phyloP scores from a whole-genome alignment of 2,113 vertebrate genomes.

The Corythornis madagascariensis region DNA sequence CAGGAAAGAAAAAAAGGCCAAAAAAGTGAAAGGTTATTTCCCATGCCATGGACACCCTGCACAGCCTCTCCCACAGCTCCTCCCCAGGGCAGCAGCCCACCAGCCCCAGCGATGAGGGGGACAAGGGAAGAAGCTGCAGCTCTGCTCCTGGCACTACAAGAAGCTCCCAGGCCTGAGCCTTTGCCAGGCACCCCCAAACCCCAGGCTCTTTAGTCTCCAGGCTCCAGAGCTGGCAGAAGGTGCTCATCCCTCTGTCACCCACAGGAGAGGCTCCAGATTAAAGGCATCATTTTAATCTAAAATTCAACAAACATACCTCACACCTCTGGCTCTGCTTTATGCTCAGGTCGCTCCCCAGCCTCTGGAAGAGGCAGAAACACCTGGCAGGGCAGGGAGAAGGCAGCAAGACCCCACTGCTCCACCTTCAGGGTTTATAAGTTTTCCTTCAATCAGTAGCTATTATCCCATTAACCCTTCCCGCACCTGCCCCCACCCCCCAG shows the following conservation, averaged over 20 bases:
- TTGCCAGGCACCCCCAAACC: not conserved
- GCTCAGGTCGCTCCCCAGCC: accelerated
- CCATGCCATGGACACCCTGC: accelerated
- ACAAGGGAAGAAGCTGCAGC: not conserved
- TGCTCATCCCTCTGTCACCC: accelerated
- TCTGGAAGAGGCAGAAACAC: not conserved
- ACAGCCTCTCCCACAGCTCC: not conserved
- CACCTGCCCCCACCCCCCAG: not conserved
- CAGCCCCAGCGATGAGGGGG: not conserved
- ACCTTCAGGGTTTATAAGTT: not conserved
- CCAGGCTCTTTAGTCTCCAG: accelerated
- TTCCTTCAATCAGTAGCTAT: not conserved
- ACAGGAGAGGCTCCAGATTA: not conserved
- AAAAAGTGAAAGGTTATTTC: not conserved
- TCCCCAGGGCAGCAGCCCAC: accelerated
- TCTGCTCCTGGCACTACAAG: not conserved
- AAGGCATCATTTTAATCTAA: not conserved
- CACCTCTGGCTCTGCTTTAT: not conserved
- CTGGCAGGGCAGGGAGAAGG: not conserved
- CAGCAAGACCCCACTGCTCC: accelerated
- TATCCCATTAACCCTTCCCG: not conserved
- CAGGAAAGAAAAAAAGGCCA: not conserved
- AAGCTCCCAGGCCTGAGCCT: not conserved
- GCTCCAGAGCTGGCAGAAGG: not conserved
- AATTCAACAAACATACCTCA: not conserved